Evolutionary conservation across 2,888 invertebrate species (phyloP).

Genomic region (Diploptera punctata): DNA sequence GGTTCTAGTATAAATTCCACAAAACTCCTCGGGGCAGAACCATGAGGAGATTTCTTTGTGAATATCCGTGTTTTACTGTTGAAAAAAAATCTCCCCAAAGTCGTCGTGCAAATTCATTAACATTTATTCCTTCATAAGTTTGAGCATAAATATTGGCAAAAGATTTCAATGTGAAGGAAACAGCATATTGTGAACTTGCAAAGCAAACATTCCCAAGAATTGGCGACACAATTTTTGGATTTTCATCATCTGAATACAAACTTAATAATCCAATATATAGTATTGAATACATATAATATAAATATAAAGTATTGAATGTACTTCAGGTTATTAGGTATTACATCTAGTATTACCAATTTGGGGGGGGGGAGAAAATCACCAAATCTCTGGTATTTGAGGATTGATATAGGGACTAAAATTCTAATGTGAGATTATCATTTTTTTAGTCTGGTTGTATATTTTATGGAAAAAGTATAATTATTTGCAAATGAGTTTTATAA

Average conservation of each 20-base stretch:
- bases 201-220: conserved; percentile 96
- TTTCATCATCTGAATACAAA: conserved; percentile 66
- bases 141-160: conserved; percentile 94
- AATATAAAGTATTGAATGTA: no score
- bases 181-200: conserved; percentile 94
- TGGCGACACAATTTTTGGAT: conserved; percentile 69
- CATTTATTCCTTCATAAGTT: conserved; percentile 78
- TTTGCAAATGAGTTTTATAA: no score
- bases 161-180: conserved; percentile 96
- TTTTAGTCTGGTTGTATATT: no score
- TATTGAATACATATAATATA: no score
- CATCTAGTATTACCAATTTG: no score
- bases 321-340: no score
- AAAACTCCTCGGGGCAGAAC: conserved; percentile 93
- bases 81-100: conserved; percentile 99
- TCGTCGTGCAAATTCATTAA: conserved; percentile 87
- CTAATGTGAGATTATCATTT: no score
- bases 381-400: no score
- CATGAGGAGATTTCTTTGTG: conserved; percentile 91
- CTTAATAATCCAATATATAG: no score
- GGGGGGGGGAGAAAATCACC: no score
- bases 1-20: conserved; percentile 99
- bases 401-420: no score
- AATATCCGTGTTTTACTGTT: conserved; percentile 94
- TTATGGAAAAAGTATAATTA: no score